These are phyloP conservation scores for Seira sanloemensis DNA, from an alignment of 2,888 invertebrate species.

Conservation along the genomic window DNA sequence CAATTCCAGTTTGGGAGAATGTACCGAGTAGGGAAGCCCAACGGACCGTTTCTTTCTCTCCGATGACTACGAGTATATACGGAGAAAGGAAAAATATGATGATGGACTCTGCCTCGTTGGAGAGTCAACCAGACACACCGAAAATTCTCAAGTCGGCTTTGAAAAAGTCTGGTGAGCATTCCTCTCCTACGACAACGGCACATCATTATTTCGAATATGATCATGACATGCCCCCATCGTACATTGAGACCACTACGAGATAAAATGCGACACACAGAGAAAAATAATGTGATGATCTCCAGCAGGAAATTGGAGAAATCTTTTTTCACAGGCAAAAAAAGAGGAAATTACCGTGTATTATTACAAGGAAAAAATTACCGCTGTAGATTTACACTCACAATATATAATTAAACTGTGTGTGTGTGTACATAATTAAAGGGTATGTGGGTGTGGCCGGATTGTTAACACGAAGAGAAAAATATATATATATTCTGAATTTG, in stretches of 20 bases:
- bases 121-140: constrained; percentile 59
- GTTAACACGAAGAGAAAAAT: too few relatives aligned
- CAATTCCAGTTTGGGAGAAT: constrained; percentile 59
- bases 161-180: constrained; percentile 47
- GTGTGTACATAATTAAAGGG: too few relatives aligned
- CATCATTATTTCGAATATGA: constrained; percentile 57
- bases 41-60: constrained; percentile 62
- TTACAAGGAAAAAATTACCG: too few relatives aligned
- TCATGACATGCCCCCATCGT: constrained; percentile 57
- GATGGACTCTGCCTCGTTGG: constrained; percentile 42
- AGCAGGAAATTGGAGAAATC: too few relatives aligned
- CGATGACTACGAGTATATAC: constrained; percentile 62
- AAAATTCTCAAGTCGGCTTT: constrained; percentile 62
- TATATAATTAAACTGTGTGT: too few relatives aligned
- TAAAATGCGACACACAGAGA: too few relatives aligned
- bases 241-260: constrained; percentile 55
- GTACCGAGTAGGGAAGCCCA: constrained; percentile 59
- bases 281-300: too few relatives aligned
- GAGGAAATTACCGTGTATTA: too few relatives aligned
- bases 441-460: too few relatives aligned
- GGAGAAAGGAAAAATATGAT: constrained; percentile 47
- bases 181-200: constrained; percentile 30
- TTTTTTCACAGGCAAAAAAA: too few relatives aligned
- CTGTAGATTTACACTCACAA: too few relatives aligned
- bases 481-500: too few relatives aligned